Percentiles rank a stretch among this genome's conserved stretches.
Conservation (phyloP, 2,797 vertebrate species). For the Acrossocheilus fasciatus region DNA sequence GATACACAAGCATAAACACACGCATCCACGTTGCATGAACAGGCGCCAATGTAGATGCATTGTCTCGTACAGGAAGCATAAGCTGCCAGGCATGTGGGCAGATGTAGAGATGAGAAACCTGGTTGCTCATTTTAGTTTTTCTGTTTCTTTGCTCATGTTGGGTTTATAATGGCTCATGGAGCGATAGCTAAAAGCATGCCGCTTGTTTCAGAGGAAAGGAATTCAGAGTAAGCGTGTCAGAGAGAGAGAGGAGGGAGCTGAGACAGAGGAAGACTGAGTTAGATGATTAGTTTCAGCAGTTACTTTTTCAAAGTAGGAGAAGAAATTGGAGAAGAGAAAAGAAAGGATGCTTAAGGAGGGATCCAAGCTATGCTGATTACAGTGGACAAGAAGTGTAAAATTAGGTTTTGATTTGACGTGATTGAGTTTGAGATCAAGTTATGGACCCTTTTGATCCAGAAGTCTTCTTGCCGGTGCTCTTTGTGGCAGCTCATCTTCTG, state of each 20-base stretch:
- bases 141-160: slow-evolving; percentile 44
- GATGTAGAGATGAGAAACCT: slow-evolving; percentile 33
- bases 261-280: slow-evolving; percentile 42
- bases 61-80: slow-evolving; percentile 61
- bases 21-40: slow-evolving; percentile 20
- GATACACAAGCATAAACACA: slow-evolving; percentile 69
- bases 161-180: slow-evolving; percentile 61
- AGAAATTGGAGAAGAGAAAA: slow-evolving; percentile 24
- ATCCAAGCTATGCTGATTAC: not conserved
- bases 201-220: slow-evolving; percentile 82
- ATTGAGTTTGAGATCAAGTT: slow-evolving; percentile 38
- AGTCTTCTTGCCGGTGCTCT: slow-evolving; percentile 71
- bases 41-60: not conserved
- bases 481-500: slow-evolving; percentile 74
- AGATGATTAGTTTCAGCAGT: slow-evolving; percentile 60
- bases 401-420: not conserved
- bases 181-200: slow-evolving; percentile 67
- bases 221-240: slow-evolving; percentile 73
- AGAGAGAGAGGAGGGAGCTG: slow-evolving; percentile 36
- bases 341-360: not conserved
- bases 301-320: slow-evolving; percentile 58
- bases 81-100: slow-evolving; percentile 20
- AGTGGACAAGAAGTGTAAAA: not conserved
- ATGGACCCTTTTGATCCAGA: slow-evolving; percentile 72
- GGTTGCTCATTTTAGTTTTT: slow-evolving; percentile 58